These are phyloP conservation scores for Hiodon alosoides DNA, from an alignment of 2,113 vertebrate genomes.

Conservation along the genomic window DNA sequence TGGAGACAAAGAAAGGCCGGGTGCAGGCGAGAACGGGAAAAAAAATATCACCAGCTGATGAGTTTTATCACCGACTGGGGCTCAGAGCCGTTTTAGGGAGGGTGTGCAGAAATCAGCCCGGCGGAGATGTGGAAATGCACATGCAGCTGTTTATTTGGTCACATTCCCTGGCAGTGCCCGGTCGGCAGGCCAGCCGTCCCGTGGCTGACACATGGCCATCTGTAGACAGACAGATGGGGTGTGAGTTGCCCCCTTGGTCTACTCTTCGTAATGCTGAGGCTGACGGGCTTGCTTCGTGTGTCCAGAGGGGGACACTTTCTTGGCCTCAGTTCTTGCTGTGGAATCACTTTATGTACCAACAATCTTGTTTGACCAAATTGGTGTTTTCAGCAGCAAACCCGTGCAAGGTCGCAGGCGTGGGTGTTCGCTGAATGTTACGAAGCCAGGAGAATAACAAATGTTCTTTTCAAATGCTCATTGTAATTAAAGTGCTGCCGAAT, in stretches of 20 bases:
- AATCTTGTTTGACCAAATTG: not conserved
- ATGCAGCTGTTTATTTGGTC: conserved; percentile 56
- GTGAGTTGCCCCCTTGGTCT: conserved; percentile 42
- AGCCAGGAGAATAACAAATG: conserved; percentile 13
- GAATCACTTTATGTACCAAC: conserved; percentile 27
- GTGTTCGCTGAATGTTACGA: not conserved
- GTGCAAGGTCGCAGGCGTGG: not conserved
- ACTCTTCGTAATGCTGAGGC: conserved; percentile 40
- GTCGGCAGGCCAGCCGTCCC: conserved; percentile 44
- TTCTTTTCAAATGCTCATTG: not conserved
- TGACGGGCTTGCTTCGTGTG: conserved; percentile 44
- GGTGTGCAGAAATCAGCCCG: conserved; percentile 33
- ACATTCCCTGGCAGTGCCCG: conserved; percentile 47
- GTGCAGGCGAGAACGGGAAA: conserved; percentile 38
- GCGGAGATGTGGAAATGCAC: conserved; percentile 48
- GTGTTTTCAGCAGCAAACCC: not conserved
- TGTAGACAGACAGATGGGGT: conserved; percentile 58
- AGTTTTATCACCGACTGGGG: conserved; percentile 54
- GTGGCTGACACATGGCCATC: conserved; percentile 47
- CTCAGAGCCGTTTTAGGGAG: conserved; percentile 49
- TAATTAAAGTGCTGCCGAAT: conserved; percentile 3
- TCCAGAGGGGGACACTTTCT: conserved; percentile 29
- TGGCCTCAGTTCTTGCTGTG: conserved; percentile 40
- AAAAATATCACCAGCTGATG: conserved; percentile 64
- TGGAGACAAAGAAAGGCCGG: conserved; percentile 28